Conservation (phyloP, 2,888 invertebrate species). For the Gari tellinella region DNA sequence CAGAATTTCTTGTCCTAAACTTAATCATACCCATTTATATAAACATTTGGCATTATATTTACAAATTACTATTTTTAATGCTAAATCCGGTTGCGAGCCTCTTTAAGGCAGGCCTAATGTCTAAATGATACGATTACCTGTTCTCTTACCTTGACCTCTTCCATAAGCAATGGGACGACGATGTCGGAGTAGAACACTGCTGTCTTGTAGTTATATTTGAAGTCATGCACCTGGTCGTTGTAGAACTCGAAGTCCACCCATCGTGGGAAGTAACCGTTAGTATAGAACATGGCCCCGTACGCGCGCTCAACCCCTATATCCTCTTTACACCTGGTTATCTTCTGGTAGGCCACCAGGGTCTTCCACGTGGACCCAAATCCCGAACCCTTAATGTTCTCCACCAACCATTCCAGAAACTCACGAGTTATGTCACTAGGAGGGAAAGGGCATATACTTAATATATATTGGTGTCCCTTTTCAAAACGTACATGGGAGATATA, state of each 20-base stretch:
- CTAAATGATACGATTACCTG: no score
- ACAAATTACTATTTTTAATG: no score
- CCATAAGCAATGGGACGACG: constrained; percentile 88
- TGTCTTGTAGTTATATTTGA: constrained; percentile 92
- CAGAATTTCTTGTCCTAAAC: no score
- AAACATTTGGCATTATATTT: no score
- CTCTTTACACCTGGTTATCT: constrained; percentile 93
- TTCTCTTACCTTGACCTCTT: constrained; percentile 86
- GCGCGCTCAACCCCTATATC: constrained; percentile 94
- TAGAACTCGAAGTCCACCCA: constrained; percentile 90
- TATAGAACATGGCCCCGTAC: constrained; percentile 94
- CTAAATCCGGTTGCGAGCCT: no score
- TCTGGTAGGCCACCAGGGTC: constrained; percentile 92
- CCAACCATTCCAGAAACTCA: constrained; percentile 73
- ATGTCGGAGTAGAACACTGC: constrained; percentile 93
- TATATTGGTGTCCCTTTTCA: no score
- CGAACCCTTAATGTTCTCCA: constrained; percentile 71
- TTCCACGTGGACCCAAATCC: constrained; percentile 74
- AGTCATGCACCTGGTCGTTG: constrained; percentile 92
- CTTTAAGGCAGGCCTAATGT: no score
- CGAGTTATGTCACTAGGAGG: constrained; percentile 67
- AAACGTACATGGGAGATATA: not conserved
- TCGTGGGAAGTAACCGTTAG: constrained; percentile 89
- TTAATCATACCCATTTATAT: no score
- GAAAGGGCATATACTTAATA: not conserved